Evolutionary conservation across 1,140 invertebrate genomes (phyloP), one percentile per base, ranked within the genome.

Genomic region (Agraylea sexmaculata): DNA sequence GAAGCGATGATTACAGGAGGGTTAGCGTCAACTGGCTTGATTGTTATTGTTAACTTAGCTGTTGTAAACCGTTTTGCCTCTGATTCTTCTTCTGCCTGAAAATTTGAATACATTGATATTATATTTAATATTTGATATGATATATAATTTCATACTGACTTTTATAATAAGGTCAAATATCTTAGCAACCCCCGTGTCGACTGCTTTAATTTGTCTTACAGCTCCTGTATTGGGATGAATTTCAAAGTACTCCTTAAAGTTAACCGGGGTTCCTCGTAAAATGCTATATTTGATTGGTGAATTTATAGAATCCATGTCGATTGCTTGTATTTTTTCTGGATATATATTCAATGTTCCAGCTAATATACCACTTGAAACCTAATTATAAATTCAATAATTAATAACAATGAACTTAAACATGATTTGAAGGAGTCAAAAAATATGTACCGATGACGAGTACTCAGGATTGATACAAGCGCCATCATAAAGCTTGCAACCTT

Each of bases 271-370:
- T 5, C 87, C 88, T 46, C 76, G 82, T 4, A 83, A 69, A 53
- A 91, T 88, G 17, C 74, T 80, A 56, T 90, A 91, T 32, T 71
- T 69, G 35, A 89, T 86, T 1, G 75, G 74, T 1, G 83, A 74
- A 53, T 86, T 82, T 7, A 90, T 73, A 1, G 86, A 87, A 54
- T 91, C 87, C 74, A 86, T 80, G 56, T 90, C 86, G 1, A 87
- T 74, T 0, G 86, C 87, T 61, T 87, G 80, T 37, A 92, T 88
- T 51, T 85, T 82, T 53, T 90, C 87, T 1, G 88, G 87, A n/a
- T 74, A 68, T 16, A 91, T 78, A 38, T 79, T 78, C 1, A 92
- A 65, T 22, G 87, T 77, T 1, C 87, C 86, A 16, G 84, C 77
- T 47, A 87, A 58, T 2, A 83, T 75, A 4, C 85, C 83, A 42